Evolutionary conservation across 2,797 vertebrate genomes (phyloP).

Genomic region (Botia almorhae): DNA sequence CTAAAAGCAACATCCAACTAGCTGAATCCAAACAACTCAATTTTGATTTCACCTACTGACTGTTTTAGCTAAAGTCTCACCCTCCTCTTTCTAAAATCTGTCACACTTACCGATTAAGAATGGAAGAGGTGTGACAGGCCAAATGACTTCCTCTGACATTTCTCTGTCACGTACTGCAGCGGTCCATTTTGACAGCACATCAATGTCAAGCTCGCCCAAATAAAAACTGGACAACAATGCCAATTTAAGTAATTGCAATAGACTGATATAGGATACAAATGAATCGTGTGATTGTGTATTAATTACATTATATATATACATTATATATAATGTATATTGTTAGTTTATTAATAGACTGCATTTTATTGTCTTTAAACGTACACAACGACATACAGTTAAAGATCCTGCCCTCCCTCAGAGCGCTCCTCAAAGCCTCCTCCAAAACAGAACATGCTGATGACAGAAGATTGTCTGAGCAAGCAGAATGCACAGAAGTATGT

Average conservation of each 20-base stretch:
- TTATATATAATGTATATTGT: no score
- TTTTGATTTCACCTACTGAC: constrained; percentile 25
- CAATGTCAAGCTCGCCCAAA: not conserved
- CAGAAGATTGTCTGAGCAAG: no score
- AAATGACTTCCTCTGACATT: not conserved
- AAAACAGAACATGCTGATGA: no score
- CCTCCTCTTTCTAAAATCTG: constrained; percentile 7
- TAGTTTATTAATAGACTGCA: no score
- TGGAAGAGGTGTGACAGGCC: not conserved
- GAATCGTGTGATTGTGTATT: not conserved
- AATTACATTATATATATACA: no score
- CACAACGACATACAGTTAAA: no score
- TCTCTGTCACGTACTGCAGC: not conserved
- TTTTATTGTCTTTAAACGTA: no score
- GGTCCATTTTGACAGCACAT: constrained; percentile 13
- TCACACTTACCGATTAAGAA: constrained; percentile 1
- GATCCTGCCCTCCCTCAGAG: no score
- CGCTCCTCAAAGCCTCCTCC: no score
- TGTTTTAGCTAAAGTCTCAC: constrained; percentile 9
- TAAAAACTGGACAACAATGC: not conserved
- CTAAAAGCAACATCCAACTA: not conserved
- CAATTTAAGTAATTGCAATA: not conserved
- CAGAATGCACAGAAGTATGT: no score
- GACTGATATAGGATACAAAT: constrained; percentile 15
- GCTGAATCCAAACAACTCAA: constrained; percentile 1